Percentiles rank a stretch among this genome's conserved stretches.
These are phyloP conservation scores for Aplysina aerophoba DNA, from an alignment of 37 sponge, comb jelly and placozoan species.

Conservation along the genomic window DNA sequence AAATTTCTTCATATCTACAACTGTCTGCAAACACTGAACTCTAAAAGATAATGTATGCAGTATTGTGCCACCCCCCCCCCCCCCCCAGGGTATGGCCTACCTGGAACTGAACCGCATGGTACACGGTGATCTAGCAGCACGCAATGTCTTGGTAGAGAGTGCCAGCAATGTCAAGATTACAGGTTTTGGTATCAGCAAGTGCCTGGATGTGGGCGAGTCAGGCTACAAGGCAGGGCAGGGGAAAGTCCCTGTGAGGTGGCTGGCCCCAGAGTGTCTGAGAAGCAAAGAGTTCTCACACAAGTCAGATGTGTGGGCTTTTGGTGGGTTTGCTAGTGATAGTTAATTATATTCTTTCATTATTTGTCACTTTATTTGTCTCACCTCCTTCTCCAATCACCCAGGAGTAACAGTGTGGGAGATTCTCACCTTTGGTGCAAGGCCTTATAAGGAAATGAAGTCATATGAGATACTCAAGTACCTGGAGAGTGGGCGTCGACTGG, in stretches of 20 bases:
- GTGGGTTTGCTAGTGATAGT: constrained; percentile 3
- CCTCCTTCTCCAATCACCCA: neutral
- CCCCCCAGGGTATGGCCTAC: constrained; percentile 84
- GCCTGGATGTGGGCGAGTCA: constrained; percentile 79
- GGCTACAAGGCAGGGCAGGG: constrained; percentile 73
- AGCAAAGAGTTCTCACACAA: constrained; percentile 78
- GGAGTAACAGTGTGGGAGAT: constrained; percentile 94
- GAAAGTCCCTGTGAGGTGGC: constrained; percentile 91
- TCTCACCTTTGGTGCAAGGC: constrained; percentile 78
- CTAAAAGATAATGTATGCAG: no score
- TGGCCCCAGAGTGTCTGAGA: constrained; percentile 82
- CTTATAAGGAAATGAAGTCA: constrained; percentile 54
- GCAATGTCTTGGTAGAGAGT: constrained; percentile 91
- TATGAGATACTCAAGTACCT: constrained; percentile 54
- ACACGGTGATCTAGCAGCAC: constrained; percentile 89
- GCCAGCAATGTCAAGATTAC: constrained; percentile 84
- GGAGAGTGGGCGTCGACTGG: constrained; percentile 63
- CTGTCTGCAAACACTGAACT: no score
- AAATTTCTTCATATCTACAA: no score
- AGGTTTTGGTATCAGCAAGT: constrained; percentile 90
- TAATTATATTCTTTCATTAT: no score
- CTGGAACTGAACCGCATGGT: constrained; percentile 86
- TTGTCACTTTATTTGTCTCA: neutral
- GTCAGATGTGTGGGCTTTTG: constrained; percentile 90
- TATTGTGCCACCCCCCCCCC: neutral